phyloP scores from a whole-genome alignment of 1,140 invertebrate genomes.

The Oncopodura yosiiana region DNA sequence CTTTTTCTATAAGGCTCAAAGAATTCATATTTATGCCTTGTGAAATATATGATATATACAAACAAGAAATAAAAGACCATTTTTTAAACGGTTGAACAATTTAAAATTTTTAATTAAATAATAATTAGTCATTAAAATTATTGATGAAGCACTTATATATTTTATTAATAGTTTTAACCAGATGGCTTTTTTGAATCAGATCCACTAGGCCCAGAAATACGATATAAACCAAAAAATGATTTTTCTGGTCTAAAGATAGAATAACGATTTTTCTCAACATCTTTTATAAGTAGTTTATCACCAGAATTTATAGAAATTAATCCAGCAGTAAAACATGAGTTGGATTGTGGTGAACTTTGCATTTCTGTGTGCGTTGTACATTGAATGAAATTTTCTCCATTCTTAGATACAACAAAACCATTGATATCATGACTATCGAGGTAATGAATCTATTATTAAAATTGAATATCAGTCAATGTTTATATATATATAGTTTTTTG shows the following conservation, averaged over 20 bases:
- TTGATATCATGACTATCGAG: slow-evolving; percentile 54
- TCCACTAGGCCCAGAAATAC: slow-evolving; percentile 46
- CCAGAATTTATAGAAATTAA: slow-evolving; percentile 51
- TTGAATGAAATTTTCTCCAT: slow-evolving; percentile 45
- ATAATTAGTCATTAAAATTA: too few relatives aligned
- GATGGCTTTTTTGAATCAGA: too few relatives aligned
- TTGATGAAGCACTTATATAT: too few relatives aligned
- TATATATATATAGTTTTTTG: background rate
- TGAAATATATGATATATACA: too few relatives aligned
- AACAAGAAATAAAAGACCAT: too few relatives aligned
- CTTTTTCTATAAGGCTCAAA: too few relatives aligned
- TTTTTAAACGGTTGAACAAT: too few relatives aligned
- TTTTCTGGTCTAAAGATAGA: slow-evolving; percentile 60
- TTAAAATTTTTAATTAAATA: too few relatives aligned
- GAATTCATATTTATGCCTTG: too few relatives aligned
- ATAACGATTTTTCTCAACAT: slow-evolving; percentile 55
- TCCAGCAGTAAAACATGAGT: slow-evolving; percentile 61
- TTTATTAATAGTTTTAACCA: too few relatives aligned
- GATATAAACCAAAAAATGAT: slow-evolving; percentile 67
- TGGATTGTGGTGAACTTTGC: slow-evolving; percentile 39
- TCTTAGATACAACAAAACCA: slow-evolving; percentile 49
- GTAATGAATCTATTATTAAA: slow-evolving; percentile 47
- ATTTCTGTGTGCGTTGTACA: slow-evolving; percentile 48
- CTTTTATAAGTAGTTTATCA: slow-evolving; percentile 55
- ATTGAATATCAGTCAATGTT: slow-evolving; percentile 9